Evolutionary conservation across 2,888 invertebrate genomes (phyloP), one percentile per base, ranked within the genome.

Genomic region (Hydrotaea cyrtoneurina): DNA sequence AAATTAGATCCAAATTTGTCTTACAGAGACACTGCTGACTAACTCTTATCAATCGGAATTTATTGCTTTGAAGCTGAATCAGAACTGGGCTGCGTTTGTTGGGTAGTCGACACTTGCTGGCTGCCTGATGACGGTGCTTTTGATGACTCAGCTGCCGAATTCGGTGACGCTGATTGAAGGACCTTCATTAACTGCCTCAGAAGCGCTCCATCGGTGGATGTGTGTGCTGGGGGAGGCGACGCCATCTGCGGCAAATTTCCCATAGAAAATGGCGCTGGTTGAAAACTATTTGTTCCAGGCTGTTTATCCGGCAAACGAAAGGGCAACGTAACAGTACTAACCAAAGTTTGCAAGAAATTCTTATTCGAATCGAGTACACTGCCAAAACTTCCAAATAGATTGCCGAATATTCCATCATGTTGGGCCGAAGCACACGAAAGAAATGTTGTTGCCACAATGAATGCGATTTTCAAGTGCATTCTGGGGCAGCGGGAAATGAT

Each of bases 371-470:
- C 21, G 17, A 55, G 2, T 10, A 55, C 11, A 1, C 10, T 21
- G 10, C 55, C 55, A 21, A 55, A 55, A 55, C 55, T 55, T 55
- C 55, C 55, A 21, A 55, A 55, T 10, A 55, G 19, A 55, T 55
- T 11, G 2, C 11, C 3, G n/a, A 21, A 55, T 7, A 55, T 21
- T 8, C 13, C 21, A 2, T 55, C 15, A 7, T 31, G 31, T 21
- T 55, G 55, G 0, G 55, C 55, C 23, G 11, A 4, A 21, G 23
- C 11, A 21, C 2, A 2, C 4, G 55, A 3, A 21, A 55, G 2
- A 7, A 55, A 21, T 55, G 21, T 21, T 55, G 21, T 4, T 19
- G 19, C n/a, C 11, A 21, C 10, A n/a, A 43, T 10, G 2, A 15
- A 50, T 4, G 3, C 50, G n/a, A n/a, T 50, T 50, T 2, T 4